Base-by-base conservation (phyloP, 1,140 invertebrate species). In the Brachionus rotundiformis region DNA sequence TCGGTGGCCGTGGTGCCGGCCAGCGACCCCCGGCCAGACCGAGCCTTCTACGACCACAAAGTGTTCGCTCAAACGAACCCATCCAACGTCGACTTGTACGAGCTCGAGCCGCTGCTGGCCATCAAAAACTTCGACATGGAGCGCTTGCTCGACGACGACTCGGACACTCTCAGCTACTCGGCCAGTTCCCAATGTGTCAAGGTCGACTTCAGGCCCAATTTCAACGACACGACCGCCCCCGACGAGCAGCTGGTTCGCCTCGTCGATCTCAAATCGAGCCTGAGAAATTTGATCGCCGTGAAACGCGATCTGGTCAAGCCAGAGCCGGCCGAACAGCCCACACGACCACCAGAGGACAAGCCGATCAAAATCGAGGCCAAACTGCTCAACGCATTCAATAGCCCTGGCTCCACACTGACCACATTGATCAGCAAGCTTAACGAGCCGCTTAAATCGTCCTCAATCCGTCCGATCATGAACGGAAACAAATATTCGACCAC, bases 51-150 rank as follows among this genome's bases (percentile, higher is more conserved):
- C 63, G 63, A 36, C 7, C 63, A 68, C 31, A 68, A 23, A 33
- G 36, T 33, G 63, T 68, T 68, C 29, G 16, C 31, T 19, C 29
- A 68, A 36, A 33, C 23, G 16, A 68, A 68, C 19, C n/a, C 31
- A 8, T 16, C 29, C 8, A 8, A 1, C 2, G 31, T 36, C 63
- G 63, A 68, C 31, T 68, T 68, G 16, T 68, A 33, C 63, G 63
- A 68, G 1, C 29, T 68, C n/a, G 63, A 68, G 63, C 63, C 63
- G n/a, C 8, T 33, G 27, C 33, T 33, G 0, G 63, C 63, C 27
- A 68, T 68, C 16, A 19, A 68, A 68, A 68, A 68, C 29, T 68
- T 68, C 31, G 31, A 68, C 63, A 68, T 68, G 63, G 31, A 68
- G 1, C 11, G 36, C 6, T n/a, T 68, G 16, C 13, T 68, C 31